phyloP scores from a whole-genome alignment of 2,888 invertebrate genomes.

The Drosophila infuscata region DNA sequence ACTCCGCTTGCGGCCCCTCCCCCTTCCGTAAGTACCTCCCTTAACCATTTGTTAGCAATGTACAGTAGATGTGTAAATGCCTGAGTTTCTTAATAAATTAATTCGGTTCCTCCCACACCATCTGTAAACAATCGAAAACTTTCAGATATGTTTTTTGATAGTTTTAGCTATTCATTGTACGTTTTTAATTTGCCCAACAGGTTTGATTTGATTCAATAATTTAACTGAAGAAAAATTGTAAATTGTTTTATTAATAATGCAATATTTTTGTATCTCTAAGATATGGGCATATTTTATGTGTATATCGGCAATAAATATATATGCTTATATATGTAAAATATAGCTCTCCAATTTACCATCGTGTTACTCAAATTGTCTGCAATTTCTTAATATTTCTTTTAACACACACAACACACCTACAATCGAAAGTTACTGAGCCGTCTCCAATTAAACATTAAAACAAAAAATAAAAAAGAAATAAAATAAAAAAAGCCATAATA shows the following conservation, averaged over 20 bases:
- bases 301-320: background rate
- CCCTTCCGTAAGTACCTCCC: background rate
- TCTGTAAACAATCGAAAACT: background rate
- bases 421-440: slow-evolving; percentile 5
- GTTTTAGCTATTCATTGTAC: background rate
- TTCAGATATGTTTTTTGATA: background rate
- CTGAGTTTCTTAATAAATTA: background rate
- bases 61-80: background rate
- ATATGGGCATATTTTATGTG: background rate
- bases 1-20: background rate
- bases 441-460: background rate
- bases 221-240: background rate
- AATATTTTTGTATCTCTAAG: background rate
- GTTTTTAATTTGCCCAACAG: background rate
- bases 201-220: background rate
- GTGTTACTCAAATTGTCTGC: background rate
- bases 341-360: background rate
- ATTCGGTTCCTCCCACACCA: background rate
- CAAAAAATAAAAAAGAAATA: slow-evolving; percentile 8
- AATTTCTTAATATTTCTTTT: background rate
- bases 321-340: background rate
- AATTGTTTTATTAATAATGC: background rate
- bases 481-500: slow-evolving; percentile 29
- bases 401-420: background rate
- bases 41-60: background rate